Conservation (phyloP, 2,113 vertebrate species). For the Nanger granti region DNA sequence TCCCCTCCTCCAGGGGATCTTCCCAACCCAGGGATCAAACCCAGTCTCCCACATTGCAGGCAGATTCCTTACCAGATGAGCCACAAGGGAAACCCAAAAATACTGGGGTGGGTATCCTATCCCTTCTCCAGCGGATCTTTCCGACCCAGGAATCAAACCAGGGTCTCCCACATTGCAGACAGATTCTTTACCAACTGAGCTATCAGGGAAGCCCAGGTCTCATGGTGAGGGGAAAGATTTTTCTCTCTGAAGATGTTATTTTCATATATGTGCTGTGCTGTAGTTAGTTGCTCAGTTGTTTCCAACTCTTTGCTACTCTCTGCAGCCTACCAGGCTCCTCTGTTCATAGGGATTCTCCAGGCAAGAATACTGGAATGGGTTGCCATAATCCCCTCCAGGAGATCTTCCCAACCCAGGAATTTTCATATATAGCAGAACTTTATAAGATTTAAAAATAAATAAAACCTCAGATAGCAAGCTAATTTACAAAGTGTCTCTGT, state of each 20-base stretch:
- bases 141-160: neutral
- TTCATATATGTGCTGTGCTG: neutral
- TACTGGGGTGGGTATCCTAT: neutral
- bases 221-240: neutral
- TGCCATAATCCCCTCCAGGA: neutral
- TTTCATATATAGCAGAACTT: neutral
- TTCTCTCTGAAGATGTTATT: neutral
- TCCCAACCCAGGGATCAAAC: neutral
- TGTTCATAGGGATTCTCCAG: neutral
- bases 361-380: neutral
- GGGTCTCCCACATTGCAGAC: neutral
- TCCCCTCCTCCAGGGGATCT: neutral
- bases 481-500: neutral
- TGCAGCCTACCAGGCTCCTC: neutral
- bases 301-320: neutral
- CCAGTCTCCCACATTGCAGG: neutral
- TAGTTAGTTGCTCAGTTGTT: neutral
- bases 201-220: neutral
- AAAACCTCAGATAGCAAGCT: neutral
- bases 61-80: neutral
- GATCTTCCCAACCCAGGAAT: neutral
- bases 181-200: neutral
- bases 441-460: neutral
- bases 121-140: neutral
- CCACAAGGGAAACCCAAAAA: neutral